Evolutionary conservation across 2,797 vertebrate species (phyloP), one percentile per base, ranked within the genome.

Genomic region (Capromys pilorides): DNA sequence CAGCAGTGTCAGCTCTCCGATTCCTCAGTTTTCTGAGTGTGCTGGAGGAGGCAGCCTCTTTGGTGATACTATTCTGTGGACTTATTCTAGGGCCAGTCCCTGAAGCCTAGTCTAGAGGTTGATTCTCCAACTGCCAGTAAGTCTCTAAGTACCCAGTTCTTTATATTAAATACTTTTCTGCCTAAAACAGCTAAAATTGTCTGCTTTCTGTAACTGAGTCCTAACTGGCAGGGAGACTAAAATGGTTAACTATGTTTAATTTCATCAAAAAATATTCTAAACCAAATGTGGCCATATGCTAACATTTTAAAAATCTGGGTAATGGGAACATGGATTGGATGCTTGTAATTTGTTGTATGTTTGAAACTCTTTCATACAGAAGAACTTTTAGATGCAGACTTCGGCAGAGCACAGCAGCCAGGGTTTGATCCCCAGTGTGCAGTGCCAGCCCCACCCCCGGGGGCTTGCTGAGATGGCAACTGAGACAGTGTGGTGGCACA

Each of bases 351-450:
- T 93, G 21, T 88, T 84, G 31, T 94, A 51, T 83, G 51, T 86
- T 93, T 93, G 31, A 92, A 49, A 81, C 71, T 75, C 33, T 88
- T 75, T 95, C 67, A 91, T 88, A 85, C 41, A 71, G 84, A 82
- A 93, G 88, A 61, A 81, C 79, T 64, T 89, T 79, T 5, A 88
- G 78, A 62, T 90, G 21, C 51, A 45, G 45, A 45, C 45, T 45
- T 45, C 45, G 45, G 45, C 45, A 45, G 45, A 45, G 45, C 45
- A 4, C 45, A 45, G 45, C 45, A 45, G 45, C 45, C 45, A 45
- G 45, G 8, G 45, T 45, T 45, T 45, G 45, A 45, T 45, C 45
- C 45, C 45, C 45, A 45, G 45, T 8, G 8, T 45, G 45, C 45
- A 45, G 45, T 45, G 45, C 45, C 45, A 45, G 8, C 45, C 45